Conservation (phyloP, 2,113 vertebrate genomes). For the Ochotona curzoniae region DNA sequence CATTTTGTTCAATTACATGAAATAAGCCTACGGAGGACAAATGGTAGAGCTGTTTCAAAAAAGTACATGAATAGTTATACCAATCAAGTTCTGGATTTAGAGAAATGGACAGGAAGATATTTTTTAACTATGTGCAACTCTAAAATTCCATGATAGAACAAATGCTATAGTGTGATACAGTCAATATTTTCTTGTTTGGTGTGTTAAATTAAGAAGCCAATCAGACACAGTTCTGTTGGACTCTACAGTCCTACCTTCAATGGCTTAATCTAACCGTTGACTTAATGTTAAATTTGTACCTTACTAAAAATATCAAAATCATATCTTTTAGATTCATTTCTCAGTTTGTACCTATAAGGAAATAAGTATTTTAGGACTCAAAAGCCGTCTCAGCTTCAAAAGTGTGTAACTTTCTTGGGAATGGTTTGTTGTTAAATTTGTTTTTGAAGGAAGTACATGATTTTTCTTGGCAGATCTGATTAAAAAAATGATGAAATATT, state of each 20-base stretch:
- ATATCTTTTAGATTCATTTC: slow-evolving; percentile 64
- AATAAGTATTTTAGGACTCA: slow-evolving; percentile 64
- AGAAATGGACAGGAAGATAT: background rate
- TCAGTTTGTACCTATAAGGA: slow-evolving; percentile 51
- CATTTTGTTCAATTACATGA: background rate
- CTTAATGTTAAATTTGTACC: background rate
- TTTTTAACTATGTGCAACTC: background rate
- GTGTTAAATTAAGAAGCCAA: slow-evolving; percentile 57
- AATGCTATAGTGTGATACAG: background rate
- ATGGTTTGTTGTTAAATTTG: slow-evolving; percentile 78
- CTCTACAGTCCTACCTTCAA: slow-evolving; percentile 42
- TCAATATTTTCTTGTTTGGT: slow-evolving; percentile 17
- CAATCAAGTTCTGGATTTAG: background rate
- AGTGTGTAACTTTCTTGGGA: slow-evolving; percentile 78
- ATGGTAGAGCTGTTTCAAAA: background rate
- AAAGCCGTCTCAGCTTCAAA: slow-evolving; percentile 68
- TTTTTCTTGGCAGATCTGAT: slow-evolving; percentile 84
- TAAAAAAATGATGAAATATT: slow-evolving; percentile 74
- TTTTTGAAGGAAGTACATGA: slow-evolving; percentile 85
- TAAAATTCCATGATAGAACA: background rate
- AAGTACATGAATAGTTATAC: background rate
- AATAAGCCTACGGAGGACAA: background rate
- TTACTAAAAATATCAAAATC: slow-evolving; percentile 33
- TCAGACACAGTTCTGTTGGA: background rate
- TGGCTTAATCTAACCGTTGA: background rate